Base-by-base conservation (phyloP, 2,113 vertebrate species). In the Nothocercus julius region DNA sequence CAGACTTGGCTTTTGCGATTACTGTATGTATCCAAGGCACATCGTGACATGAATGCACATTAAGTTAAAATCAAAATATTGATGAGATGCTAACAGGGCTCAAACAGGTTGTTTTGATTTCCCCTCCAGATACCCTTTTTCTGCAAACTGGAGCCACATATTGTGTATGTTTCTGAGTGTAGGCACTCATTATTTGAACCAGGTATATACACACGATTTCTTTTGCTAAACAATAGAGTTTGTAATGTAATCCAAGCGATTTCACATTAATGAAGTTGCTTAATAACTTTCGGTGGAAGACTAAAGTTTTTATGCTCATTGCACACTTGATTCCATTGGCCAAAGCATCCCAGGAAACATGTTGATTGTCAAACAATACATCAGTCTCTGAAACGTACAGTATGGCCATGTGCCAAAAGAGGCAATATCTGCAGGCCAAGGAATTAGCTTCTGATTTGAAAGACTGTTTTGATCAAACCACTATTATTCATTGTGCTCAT, bases 351-450 rank as follows among this genome's bases (percentile, higher is more conserved):
- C 25, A 12, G 49, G 27, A 53, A 22, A 25, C 22, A 25, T 7
- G 21, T 69, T 21, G 25, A 34, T 18, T 34, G 32, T 34, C 21
- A 68, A 27, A 21, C 13, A 47, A 12, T 49, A 34, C 16, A 12
- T 49, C 36, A 63, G 7, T 27, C 16, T 14, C 36, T 38, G 25
- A 38, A 36, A 24, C 51, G 7, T 13, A 13, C 6, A 38, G 5
- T 0, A 0, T 44, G 11, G 3, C 38, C 11, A 0, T 38, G 5
- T 53, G 22, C 13, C 21, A 70, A 67, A 51, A 1, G 9, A 51
- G 25, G 24, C 25, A 75, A 10, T 20, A 9, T 27, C 9, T 54
- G 8, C 16, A 9, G 8, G 7, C 5, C n/a, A 38, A 53, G 28
- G 3, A 25, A 6, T 4, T 44, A 27, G 14, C 12, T 53, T 53